phyloP scores from a whole-genome alignment of 2,888 invertebrate species.

The Apantesis nais region DNA sequence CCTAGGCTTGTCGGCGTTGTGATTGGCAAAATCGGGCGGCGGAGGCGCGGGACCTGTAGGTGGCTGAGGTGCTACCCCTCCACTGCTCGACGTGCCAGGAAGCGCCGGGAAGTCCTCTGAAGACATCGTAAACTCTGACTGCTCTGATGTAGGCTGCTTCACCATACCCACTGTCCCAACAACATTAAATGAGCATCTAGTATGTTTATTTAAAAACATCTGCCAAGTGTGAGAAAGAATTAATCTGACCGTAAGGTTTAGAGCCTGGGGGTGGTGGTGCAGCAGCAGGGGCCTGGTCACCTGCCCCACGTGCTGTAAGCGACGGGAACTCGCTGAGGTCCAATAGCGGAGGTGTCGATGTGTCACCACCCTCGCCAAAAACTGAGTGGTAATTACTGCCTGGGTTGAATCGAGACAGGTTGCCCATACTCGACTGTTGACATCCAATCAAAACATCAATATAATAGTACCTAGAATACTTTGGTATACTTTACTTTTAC shows the following conservation, averaged over 20 bases:
- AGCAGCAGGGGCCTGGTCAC: constrained; percentile 91
- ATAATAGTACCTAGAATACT: neutral
- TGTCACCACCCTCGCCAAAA: constrained; percentile 91
- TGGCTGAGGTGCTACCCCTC: constrained; percentile 54
- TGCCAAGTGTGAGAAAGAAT: constrained; percentile 1
- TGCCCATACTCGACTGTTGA: constrained; percentile 87
- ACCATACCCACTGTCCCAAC: constrained; percentile 93
- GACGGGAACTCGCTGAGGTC: constrained; percentile 97
- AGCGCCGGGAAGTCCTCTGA: constrained; percentile 99
- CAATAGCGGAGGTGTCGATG: constrained; percentile 93
- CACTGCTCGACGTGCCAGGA: constrained; percentile 94
- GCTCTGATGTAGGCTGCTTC: constrained; percentile 96
- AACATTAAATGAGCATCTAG: constrained; percentile 12
- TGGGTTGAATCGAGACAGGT: constrained; percentile 86
- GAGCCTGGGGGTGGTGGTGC: constrained; percentile 96
- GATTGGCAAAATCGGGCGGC: constrained; percentile 60
- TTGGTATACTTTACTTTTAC: too few species aligned
- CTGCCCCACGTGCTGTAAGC: constrained; percentile 93
- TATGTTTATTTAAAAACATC: neutral
- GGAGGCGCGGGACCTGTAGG: constrained; percentile 53
- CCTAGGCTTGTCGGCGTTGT: constrained; percentile 84
- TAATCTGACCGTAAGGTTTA: constrained; percentile 93
- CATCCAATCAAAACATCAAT: constrained; percentile 8
- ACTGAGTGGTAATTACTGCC: constrained; percentile 93
- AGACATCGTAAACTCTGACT: constrained; percentile 98